Conservation (phyloP, 2,888 invertebrate genomes). For the Actias luna region DNA sequence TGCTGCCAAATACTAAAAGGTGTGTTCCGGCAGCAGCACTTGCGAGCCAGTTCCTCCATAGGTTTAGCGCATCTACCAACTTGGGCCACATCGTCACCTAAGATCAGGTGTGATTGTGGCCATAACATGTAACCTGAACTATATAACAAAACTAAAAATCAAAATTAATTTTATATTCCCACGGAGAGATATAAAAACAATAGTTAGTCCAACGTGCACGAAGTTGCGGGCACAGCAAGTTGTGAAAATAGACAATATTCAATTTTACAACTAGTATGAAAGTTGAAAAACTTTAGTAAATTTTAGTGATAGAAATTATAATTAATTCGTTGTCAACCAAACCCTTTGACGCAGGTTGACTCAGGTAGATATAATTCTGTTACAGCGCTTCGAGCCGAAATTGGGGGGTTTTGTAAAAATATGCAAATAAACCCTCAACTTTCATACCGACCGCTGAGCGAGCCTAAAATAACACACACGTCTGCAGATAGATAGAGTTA, state of each 20-base stretch:
- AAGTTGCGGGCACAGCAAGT: no score
- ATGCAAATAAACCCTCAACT: constrained; percentile 5
- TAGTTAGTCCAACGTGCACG: not conserved
- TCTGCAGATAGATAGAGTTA: not conserved
- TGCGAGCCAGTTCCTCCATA: no score
- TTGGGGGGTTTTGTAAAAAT: constrained; percentile 1
- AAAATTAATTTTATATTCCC: no score
- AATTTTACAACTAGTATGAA: not conserved
- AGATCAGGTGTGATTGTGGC: no score
- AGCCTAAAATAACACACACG: constrained; percentile 3
- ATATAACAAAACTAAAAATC: no score
- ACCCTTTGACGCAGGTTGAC: not conserved
- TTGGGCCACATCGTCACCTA: no score
- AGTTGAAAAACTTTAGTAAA: not conserved
- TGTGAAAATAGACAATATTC: not conserved
- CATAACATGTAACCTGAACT: no score
- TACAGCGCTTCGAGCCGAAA: not conserved
- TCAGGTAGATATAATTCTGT: not conserved
- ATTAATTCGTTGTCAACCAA: constrained; percentile 1
- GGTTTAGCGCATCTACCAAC: no score
- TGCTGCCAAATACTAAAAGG: no score
- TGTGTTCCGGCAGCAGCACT: no score
- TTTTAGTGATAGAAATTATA: not conserved
- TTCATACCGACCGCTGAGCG: not conserved
- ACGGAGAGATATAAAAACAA: not conserved